Base-by-base conservation (phyloP, 1,140 invertebrate genomes). In the Oryzaephilus surinamensis region DNA sequence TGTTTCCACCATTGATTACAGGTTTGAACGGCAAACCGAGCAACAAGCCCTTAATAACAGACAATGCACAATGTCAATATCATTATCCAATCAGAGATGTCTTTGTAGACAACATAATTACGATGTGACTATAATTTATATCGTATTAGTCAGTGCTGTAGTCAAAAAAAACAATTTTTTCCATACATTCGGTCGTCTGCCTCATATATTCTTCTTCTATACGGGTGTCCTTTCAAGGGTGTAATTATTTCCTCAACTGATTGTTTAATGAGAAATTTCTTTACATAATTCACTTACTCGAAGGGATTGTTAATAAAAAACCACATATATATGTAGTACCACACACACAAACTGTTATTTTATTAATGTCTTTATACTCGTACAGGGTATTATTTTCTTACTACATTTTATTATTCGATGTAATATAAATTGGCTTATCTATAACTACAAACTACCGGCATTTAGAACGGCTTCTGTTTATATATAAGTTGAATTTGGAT, bases 1-100 rank as follows among this genome's bases (percentile, higher is more conserved):
- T 42, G 19, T 40, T 45, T 40, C 41, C 13, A 32, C 38, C 45
- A 47, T 41, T 55, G 52, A 55, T 55, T 50, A 46, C 48, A 50
- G 52, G 47, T 54, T 53, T 44, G 30, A 29, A 36, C 37, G 32
- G 37, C 32, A 43, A 32, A 40, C n/a, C n/a, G 23, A 24, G 40
- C 42, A 50, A 48, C 48, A 48, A 46, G 51, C 31, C 43, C 53
- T 46, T 57, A 58, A 58, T 58, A 60, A 58, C 43, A 58, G 46
- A 52, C 47, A 45, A 46, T 55, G 47, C 47, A 51, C 55, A 57
- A 58, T 60, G 57, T 60, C 57, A 60, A 60, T 60, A 60, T 60
- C 49, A 60, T 60, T 60, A 60, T 58, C 54, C 55, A 58, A 59
- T 57, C 55, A 55, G 52, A 58, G 51, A 60, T 61, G 56, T 58